Base-by-base conservation (phyloP, 2,113 vertebrate species). In the Sapayoa aenigma region DNA sequence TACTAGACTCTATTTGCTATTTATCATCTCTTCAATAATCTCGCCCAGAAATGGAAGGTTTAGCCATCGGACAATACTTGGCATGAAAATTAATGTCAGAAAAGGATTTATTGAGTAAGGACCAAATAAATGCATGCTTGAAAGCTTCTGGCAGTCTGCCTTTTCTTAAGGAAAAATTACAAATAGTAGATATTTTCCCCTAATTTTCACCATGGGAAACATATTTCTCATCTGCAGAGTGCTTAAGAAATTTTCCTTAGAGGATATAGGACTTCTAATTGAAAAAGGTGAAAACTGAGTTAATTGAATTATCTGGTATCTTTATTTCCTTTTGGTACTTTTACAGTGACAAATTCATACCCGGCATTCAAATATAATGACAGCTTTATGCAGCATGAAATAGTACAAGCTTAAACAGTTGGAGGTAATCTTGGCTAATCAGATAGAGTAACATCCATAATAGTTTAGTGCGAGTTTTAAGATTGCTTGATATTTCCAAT, bases 61-160 rank as follows among this genome's bases (percentile, higher is more conserved):
- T 89, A 95, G 63, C 75, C 88, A 79, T 93, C 74, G 93, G 53
- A 82, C 78, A 91, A 89, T 93, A 79, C n/a, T 94, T 95, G 21
- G 11, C 49, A 88, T 85, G 67, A 95, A 95, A 95, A 95, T 90
- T 89, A 87, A 67, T 79, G 63, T 90, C 81, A 87, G 67, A 68
- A 85, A 39, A 85, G 71, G 58, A 95, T 91, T 94, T 94, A 79
- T 79, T 69, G 77, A 66, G 37, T 83, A 87, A 94, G 33, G 67
- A 76, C 63, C 46, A 75, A 73, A 74, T 77, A 84, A 95, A 76
- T 5, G 2, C 67, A 63, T 85, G 25, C 55, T 77, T 83, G 67
- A 80, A 85, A 76, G 50, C n/a, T 87, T 91, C 71, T 87, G 71
- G 19, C 50, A 93, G 25, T 67, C 46, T 81, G 59, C 14, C 47